Evolutionary conservation across 2,888 invertebrate species (phyloP).

Genomic region (Diplazon laetatorius): DNA sequence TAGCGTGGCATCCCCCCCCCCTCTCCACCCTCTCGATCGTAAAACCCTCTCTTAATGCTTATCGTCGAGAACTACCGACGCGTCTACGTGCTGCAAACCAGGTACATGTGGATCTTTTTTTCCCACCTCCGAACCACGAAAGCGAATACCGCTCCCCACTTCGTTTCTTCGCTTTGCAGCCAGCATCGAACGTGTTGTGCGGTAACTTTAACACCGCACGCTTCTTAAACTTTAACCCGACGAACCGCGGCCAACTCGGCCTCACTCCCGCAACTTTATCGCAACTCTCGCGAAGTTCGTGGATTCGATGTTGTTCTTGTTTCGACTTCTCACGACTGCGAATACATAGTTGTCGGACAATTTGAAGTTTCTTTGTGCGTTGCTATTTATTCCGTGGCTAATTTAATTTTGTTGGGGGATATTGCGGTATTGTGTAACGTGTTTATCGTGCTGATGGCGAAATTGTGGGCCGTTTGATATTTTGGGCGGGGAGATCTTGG

Average conservation of each 20-base stretch:
- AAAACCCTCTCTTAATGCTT: slow-evolving; percentile 51
- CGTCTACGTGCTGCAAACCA: slow-evolving; percentile 14
- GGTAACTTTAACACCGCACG: slow-evolving; percentile 42
- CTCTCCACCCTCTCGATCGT: too few species aligned
- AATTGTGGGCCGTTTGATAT: too few species aligned
- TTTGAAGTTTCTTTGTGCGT: background rate
- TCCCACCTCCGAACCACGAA: slow-evolving; percentile 18
- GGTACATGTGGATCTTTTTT: slow-evolving; percentile 12
- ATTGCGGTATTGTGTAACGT: too few species aligned
- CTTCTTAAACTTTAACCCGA: slow-evolving; percentile 33
- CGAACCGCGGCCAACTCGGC: slow-evolving; percentile 35
- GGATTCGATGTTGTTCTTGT: slow-evolving; percentile 50
- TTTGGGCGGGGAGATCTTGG: too few species aligned
- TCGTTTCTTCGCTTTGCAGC: background rate
- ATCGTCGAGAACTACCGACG: slow-evolving; percentile 32
- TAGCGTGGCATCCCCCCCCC: slow-evolving; percentile 24
- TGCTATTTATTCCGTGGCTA: background rate
- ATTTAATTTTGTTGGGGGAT: too few species aligned
- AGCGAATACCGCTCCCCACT: slow-evolving; percentile 17
- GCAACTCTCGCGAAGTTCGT: slow-evolving; percentile 52
- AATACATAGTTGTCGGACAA: background rate
- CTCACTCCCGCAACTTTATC: slow-evolving; percentile 52
- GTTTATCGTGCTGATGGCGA: too few species aligned
- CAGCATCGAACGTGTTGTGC: slow-evolving; percentile 13
- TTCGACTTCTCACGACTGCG: background rate